phyloP scores from a whole-genome alignment of 2,797 vertebrate species.

The Pyrrhura leucotis region DNA sequence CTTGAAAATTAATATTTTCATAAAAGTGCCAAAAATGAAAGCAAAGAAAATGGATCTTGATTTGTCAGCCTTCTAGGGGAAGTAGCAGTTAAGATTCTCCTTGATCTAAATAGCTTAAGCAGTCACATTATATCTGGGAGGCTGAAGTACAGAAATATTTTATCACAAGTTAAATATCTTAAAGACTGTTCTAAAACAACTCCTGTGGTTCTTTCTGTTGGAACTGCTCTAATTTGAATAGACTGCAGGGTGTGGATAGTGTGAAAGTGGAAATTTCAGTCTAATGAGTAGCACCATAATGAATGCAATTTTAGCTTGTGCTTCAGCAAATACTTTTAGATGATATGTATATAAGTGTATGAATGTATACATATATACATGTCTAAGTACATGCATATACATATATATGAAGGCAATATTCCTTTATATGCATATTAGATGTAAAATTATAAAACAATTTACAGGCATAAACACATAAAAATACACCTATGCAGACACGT shows the following conservation, averaged over 20 bases:
- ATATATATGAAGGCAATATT: not conserved
- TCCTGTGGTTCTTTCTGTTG: not conserved
- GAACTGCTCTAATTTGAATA: not conserved
- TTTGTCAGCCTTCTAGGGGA: not conserved
- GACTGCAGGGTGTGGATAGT: not conserved
- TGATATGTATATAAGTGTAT: not conserved
- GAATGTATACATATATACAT: not conserved
- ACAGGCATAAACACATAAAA: not conserved
- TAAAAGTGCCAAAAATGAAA: not conserved
- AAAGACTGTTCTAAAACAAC: not conserved
- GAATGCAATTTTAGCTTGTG: not conserved
- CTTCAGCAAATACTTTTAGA: not conserved
- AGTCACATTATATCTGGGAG: not conserved
- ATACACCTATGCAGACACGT: not conserved
- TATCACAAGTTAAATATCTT: not conserved
- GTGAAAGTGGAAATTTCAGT: not conserved
- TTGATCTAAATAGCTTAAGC: not conserved
- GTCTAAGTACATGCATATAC: not conserved
- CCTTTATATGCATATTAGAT: not conserved
- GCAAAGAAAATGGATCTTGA: not conserved
- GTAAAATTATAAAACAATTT: accelerated
- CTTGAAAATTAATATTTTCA: not conserved
- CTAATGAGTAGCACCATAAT: not conserved
- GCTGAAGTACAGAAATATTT: not conserved
- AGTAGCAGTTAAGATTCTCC: not conserved